A percentile compares a stretch with the other conserved stretches of the same genome.
phyloP scores from a whole-genome alignment of 2,797 vertebrate species.

The Chiropotes sagulatus region DNA sequence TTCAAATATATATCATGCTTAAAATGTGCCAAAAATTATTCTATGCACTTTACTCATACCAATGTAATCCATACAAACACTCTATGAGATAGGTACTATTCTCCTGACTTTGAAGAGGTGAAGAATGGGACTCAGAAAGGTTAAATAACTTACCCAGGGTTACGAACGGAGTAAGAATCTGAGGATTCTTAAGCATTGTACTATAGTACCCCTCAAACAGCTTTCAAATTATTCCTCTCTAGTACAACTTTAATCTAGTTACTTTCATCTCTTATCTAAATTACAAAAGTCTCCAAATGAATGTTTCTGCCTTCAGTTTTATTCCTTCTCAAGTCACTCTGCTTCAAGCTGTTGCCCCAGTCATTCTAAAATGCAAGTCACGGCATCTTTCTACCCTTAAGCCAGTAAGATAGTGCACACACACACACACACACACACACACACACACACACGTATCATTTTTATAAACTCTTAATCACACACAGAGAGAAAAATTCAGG shows the following conservation, averaged over 20 bases:
- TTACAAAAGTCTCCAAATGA: not conserved
- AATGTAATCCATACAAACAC: not conserved
- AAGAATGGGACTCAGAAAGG: not conserved
- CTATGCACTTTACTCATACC: not conserved
- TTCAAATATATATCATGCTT: not conserved
- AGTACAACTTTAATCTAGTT: not conserved
- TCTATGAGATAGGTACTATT: not conserved
- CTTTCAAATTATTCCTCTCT: not conserved
- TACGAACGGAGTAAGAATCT: not conserved
- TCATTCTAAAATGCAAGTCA: not conserved
- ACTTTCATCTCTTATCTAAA: not conserved
- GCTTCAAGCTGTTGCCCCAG: rapidly evolving
- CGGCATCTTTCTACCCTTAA: not conserved
- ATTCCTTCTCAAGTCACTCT: not conserved
- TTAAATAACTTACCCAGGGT: not conserved
- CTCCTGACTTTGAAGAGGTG: not conserved
- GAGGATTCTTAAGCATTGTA: not conserved
- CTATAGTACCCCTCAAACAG: not conserved
- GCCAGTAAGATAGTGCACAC: not conserved
- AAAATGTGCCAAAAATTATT: not conserved
- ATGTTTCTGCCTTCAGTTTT: not conserved
- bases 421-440: too few relatives aligned
- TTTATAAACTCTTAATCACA: constrained; percentile 39
- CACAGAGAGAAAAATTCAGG: not conserved
- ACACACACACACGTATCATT: not conserved